Evolutionary conservation across 2,113 vertebrate genomes (phyloP).

Genomic region (Peromyscus californicus): DNA sequence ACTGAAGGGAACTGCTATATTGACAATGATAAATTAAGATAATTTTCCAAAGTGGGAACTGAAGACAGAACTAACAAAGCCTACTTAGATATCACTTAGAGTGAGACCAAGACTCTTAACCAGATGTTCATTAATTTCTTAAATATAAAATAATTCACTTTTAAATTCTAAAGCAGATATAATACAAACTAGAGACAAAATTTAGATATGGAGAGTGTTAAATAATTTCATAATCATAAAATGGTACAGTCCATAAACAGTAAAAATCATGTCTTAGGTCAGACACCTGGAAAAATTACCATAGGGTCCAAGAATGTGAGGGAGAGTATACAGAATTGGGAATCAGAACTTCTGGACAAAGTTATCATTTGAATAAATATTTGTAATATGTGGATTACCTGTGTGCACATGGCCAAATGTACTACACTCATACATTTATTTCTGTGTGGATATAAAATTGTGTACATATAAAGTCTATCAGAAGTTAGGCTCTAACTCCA

Average conservation of each 20-base stretch:
- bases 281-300: neutral
- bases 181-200: neutral
- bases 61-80: neutral
- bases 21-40: neutral
- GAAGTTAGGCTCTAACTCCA: neutral
- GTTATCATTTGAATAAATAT: neutral
- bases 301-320: neutral
- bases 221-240: neutral
- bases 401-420: neutral
- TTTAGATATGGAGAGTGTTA: neutral
- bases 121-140: neutral
- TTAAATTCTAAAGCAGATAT: neutral
- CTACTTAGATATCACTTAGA: neutral
- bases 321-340: neutral
- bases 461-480: neutral
- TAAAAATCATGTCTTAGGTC: neutral
- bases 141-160: constrained; percentile 4
- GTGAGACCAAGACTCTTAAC: neutral
- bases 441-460: neutral
- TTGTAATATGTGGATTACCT: neutral
- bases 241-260: neutral
- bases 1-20: neutral
- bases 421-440: neutral
- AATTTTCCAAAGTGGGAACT: neutral
- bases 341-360: neutral